Evolutionary conservation across 2,797 vertebrate genomes (phyloP).

Genomic region (Ciconia nigra): DNA sequence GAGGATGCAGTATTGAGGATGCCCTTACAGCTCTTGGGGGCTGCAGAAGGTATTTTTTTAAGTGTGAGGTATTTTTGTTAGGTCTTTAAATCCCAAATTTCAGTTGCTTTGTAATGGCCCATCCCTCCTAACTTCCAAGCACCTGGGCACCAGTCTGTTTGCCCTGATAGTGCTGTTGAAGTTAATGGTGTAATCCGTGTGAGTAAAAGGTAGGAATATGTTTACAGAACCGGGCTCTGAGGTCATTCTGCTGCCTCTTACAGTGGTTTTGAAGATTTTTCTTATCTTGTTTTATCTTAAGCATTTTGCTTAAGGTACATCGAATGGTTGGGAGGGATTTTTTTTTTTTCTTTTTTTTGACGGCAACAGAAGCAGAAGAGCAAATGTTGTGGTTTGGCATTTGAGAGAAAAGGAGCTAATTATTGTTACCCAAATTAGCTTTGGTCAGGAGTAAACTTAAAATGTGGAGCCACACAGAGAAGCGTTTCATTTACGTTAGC

Average conservation of each 20-base stretch:
- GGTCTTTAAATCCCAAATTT: background rate
- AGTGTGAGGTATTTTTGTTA: background rate
- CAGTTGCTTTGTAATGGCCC: background rate
- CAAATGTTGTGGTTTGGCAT: conserved; percentile 70
- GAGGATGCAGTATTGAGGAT: background rate
- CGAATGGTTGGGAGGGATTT: background rate
- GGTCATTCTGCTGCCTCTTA: background rate
- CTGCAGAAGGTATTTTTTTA: background rate
- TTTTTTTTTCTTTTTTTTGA: background rate
- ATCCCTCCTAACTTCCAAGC: background rate
- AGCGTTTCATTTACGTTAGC: background rate
- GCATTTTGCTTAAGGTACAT: background rate
- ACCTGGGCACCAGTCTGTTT: background rate
- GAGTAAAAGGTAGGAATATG: background rate
- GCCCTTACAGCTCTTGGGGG: background rate
- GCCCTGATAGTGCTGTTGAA: background rate
- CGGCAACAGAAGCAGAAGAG: conserved; percentile 47
- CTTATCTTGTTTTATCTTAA: background rate
- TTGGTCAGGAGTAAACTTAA: conserved; percentile 52
- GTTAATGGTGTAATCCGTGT: background rate
- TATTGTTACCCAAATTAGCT: conserved; percentile 48
- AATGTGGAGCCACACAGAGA: background rate
- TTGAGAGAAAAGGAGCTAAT: conserved; percentile 62
- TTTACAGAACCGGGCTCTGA: background rate
- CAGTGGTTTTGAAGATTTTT: background rate